These are phyloP conservation scores for Pedionomus torquatus DNA, from an alignment of 2,113 vertebrate genomes.

Conservation along the genomic window DNA sequence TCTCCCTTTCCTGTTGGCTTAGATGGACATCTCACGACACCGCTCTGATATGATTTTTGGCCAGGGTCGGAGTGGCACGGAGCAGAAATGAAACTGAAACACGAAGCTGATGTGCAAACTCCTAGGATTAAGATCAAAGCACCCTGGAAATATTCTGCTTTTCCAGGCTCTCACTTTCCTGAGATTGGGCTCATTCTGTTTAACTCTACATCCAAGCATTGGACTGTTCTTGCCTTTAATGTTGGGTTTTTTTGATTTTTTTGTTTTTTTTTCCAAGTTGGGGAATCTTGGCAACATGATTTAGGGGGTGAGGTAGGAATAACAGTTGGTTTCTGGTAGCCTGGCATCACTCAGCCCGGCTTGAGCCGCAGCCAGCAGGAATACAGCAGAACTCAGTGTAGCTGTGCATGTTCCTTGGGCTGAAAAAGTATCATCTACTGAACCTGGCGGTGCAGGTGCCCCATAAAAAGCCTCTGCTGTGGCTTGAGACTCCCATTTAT, in stretches of 20 bases:
- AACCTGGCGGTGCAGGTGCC: not conserved
- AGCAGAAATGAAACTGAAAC: constrained; percentile 10
- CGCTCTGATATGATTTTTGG: not conserved
- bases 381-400: not conserved
- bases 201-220: not conserved
- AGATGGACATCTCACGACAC: not conserved
- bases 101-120: not conserved
- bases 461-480: not conserved
- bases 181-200: not conserved
- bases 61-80: not conserved
- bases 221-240: not conserved
- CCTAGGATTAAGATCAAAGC: not conserved
- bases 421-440: not conserved
- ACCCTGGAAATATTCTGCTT: not conserved
- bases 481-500: not conserved
- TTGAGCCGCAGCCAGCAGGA: not conserved
- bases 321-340: constrained; percentile 23
- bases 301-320: not conserved
- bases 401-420: not conserved
- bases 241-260: not conserved
- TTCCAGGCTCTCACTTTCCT: not conserved
- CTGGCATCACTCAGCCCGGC: not conserved
- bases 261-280: not conserved
- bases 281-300: not conserved
- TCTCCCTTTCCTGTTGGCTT: not conserved